phyloP scores from a whole-genome alignment of 2,888 invertebrate species.

The Autographa gamma region DNA sequence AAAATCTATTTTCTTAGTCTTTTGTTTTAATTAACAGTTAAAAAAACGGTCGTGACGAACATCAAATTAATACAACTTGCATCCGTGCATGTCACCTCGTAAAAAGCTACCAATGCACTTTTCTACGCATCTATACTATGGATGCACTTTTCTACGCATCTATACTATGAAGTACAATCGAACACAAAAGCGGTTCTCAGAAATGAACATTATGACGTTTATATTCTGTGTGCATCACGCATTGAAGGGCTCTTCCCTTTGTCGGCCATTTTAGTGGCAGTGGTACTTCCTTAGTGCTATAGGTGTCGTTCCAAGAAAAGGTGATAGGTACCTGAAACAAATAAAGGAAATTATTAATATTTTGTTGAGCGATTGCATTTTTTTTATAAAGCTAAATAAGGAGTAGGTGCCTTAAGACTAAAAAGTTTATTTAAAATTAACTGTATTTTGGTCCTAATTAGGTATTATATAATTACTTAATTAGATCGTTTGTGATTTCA shows the following conservation, averaged over 20 bases:
- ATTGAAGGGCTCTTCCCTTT: conserved; percentile 45
- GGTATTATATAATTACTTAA: too few relatives aligned
- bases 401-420: too few relatives aligned
- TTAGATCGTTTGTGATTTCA: too few relatives aligned
- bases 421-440: too few relatives aligned
- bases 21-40: neutral
- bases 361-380: neutral
- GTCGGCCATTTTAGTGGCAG: conserved; percentile 49
- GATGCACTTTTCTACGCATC: conserved; percentile 53
- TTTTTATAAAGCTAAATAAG: neutral
- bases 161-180: conserved; percentile 43
- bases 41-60: neutral
- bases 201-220: conserved; percentile 51
- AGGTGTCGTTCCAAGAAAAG: conserved; percentile 51
- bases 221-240: conserved; percentile 56
- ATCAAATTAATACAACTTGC: neutral
- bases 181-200: conserved; percentile 59
- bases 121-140: conserved; percentile 50
- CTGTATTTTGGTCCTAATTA: too few relatives aligned
- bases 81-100: conserved; percentile 25
- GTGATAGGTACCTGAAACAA: conserved; percentile 75
- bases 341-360: conserved; percentile 42
- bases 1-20: too few relatives aligned
- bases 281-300: conserved; percentile 50
- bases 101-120: conserved; percentile 45